Base-by-base conservation (phyloP, 2,888 invertebrate species). In the Scaptomyza flava region DNA sequence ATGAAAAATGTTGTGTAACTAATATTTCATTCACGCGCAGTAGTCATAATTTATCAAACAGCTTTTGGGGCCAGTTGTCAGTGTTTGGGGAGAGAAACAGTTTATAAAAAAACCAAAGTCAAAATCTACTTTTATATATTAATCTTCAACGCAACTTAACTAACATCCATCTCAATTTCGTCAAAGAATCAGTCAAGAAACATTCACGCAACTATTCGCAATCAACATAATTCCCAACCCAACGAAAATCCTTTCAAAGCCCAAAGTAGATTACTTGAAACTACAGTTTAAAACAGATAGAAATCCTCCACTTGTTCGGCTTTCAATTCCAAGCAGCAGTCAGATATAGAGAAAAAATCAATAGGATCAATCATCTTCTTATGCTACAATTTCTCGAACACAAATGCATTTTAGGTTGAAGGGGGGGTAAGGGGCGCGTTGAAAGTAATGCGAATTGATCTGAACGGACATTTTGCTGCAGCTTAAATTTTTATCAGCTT, bases 401-500 rank as follows among this genome's bases (percentile, higher is more conserved):
- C 14, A 38, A 27, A 51, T 51, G 14, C 51, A 51, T 38, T 51
- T 51, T 6, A n/a, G 0, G 3, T 3, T 0, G 5, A 3, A 17
- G 1, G 3, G 1, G 1, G 0, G 2, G 11, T 2, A n/a, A 5
- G 20, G 6, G 27, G 48, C 6, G 23, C 7, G 20, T 9, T 6
- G 11, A 36, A 42, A 60, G 57, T 65, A 73, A 66, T 69, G 66
- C 56, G 68, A 68, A 71, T 69, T 64, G 67, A 84, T 81, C 63
- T 75, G 68, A 73, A 76, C 36, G 56, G 63, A 68, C 86, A 78
- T 86, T 83, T 72, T 69, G 69, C 72, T 56, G 78, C 34, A 69
- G 87, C 84, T 84, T 86, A 86, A 88, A 84, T 86, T 83, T 88
- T 86, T 76, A 88, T 88, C 84, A 84, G 87, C 89, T 84, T 87